Evolutionary conservation across 2,113 vertebrate genomes (phyloP), one percentile per base, ranked within the genome.

Genomic region (Megaceryle maxima): DNA sequence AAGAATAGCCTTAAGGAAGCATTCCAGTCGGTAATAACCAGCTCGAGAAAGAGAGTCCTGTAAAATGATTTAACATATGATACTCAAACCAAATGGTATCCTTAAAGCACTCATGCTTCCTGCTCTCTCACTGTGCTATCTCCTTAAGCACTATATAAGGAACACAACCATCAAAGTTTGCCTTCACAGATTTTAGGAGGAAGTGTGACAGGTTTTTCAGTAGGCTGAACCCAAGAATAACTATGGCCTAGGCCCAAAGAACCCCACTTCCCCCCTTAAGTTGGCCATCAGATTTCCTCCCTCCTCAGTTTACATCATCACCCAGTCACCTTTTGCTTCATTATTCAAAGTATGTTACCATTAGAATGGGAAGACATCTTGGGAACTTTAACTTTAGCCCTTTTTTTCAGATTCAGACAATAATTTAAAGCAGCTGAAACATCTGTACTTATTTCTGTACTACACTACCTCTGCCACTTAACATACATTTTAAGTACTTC

Each of bases 21-120:
- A 62, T 48, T 86, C 48, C n/a, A 70, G 53, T 33, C 43, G 39
- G 10, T 31, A 92, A 76, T 51, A 83, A 51, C 4, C 24, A 88
- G 25, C 17, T 68, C 0, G 2, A 67, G n/a, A n/a, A 68, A 72
- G 62, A 0, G 9, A 0, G 2, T 62, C 56, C 21, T 31, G 2
- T 70, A 69, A 70, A 72, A 74, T 24, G 18, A 9, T 24, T 33
- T 25, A 83, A 80, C 3, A 10, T 3, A 51, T 4, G 22, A 29
- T 26, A 48, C 26, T 68, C 8, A 60, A 81, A 35, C 43, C 2
- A 4, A 57, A 33, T 16, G 0, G 1, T 22, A 60, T 21, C 31
- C 39, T 62, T 73, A 53, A 89, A 70, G 20, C 22, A 10, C n/a
- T 74, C 50, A 4, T 1, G 17, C 31, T 29, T 77, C 15, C 68